Base-by-base conservation (phyloP, 2,797 vertebrate genomes). In the Syngnathus rostellatus region DNA sequence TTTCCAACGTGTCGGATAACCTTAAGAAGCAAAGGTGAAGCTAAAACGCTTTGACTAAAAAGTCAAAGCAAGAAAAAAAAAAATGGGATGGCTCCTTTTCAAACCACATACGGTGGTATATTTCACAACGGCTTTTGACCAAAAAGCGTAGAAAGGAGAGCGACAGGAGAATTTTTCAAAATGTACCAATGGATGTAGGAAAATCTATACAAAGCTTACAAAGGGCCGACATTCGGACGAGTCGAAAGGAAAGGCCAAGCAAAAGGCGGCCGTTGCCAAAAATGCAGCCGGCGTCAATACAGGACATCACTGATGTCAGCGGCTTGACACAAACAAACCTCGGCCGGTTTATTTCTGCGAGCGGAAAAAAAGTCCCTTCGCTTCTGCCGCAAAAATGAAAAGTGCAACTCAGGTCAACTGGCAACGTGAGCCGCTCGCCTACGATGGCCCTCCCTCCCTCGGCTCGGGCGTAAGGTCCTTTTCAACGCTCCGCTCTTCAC, bases 241-340 rank as follows among this genome's bases (percentile, higher is more conserved):
- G 78, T 85, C 84, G 81, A 87, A 88, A 86, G 75, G 79, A 88
- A 94, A 91, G 88, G 84, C 92, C 65, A 72, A 86, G 80, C 92
- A 90, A 92, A 92, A 93, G 85, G 90, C 92, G 40, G 92, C 89
- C 74, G 81, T 75, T 91, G 91, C 90, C 92, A 93, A 95, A 94
- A 97, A 95, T 93, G 93, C 92, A 92, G 89, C 91, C 86, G 82
- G 79, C 92, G 88, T 85, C 92, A 91, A 89, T 92, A 92, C 94
- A 92, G 90, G 94, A 98, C 95, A 97, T 97, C 95, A 97, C 92
- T 96, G 95, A 98, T 95, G 95, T 94, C 95, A 95, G 92, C 91
- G 93, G 92, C 92, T 93, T 91, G 92, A 93, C 91, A 94, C 91
- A 94, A 79, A 95, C 94, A 93, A 95, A 94, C 93, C 94, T 86